A percentile compares a stretch with the other conserved stretches of the same genome.
These are phyloP conservation scores for Amorpha juglandis DNA, from an alignment of 2,888 invertebrate species.

Conservation along the genomic window DNA sequence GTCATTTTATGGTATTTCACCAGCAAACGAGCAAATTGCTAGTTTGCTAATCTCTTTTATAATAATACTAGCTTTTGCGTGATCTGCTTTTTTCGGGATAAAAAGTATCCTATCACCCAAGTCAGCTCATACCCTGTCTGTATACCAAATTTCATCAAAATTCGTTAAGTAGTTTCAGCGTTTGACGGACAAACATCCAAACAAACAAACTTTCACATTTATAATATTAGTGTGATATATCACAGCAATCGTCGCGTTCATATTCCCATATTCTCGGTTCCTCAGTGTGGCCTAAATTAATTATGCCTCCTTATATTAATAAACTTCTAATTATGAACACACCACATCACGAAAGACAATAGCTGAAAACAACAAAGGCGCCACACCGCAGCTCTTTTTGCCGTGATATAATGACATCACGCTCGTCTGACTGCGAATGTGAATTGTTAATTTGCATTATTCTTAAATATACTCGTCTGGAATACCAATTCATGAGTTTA, in stretches of 20 bases:
- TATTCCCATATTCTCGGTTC: neutral
- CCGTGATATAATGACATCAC: constrained; percentile 32
- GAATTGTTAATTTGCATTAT: constrained; percentile 25
- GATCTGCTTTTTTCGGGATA: too few species aligned
- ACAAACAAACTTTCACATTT: too few species aligned
- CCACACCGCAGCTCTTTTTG: constrained; percentile 33
- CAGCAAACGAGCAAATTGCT: too few species aligned
- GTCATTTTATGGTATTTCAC: too few species aligned
- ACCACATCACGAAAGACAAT: constrained; percentile 19
- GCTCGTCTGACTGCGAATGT: constrained; percentile 25
- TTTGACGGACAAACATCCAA: too few species aligned
- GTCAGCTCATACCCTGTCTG: too few species aligned
- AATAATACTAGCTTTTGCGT: too few species aligned
- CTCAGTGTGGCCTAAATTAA: neutral
- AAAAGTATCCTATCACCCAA: too few species aligned
- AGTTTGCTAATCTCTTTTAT: too few species aligned
- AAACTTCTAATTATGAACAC: constrained; percentile 16
- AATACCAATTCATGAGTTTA: constrained; percentile 7
- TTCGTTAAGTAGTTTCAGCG: too few species aligned
- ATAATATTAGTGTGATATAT: too few species aligned
- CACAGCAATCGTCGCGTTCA: neutral
- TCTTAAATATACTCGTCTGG: constrained; percentile 23
- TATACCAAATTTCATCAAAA: too few species aligned
- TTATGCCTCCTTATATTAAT: neutral
- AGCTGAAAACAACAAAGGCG: constrained; percentile 17